phyloP scores from a whole-genome alignment of 2,113 vertebrate species.

The Hippocampus abdominalis region DNA sequence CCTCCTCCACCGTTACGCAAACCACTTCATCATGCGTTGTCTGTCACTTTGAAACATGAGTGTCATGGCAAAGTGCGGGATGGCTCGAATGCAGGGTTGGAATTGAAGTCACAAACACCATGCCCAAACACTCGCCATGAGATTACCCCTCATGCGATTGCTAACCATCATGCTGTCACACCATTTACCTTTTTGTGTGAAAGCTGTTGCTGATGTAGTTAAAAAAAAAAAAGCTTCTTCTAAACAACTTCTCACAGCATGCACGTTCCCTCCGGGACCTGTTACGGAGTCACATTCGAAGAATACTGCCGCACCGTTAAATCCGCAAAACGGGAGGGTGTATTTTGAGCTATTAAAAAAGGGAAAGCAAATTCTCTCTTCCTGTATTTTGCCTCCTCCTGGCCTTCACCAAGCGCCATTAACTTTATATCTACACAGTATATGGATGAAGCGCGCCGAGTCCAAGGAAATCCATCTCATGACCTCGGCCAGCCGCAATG shows the following conservation, averaged over 20 bases:
- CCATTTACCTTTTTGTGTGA: background rate
- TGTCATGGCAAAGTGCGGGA: no score
- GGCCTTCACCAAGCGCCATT: background rate
- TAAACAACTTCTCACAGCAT: background rate
- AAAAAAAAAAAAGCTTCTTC: background rate
- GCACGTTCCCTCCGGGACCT: background rate
- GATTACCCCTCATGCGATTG: background rate
- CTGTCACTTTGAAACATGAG: no score
- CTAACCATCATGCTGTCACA: background rate
- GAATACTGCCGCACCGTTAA: background rate
- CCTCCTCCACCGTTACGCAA: no score
- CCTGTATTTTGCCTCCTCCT: background rate
- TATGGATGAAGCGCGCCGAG: background rate
- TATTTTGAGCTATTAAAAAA: conserved; percentile 8
- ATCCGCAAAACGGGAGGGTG: background rate
- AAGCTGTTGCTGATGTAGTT: background rate
- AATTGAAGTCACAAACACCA: no score
- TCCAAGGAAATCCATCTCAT: background rate
- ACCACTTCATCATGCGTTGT: no score
- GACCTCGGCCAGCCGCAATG: background rate
- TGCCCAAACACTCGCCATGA: background rate
- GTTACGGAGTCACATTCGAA: background rate
- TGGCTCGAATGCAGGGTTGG: no score
- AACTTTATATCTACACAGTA: background rate
- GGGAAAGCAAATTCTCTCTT: background rate